Conservation (phyloP, 2,113 vertebrate species). For the Sturnira hondurensis region DNA sequence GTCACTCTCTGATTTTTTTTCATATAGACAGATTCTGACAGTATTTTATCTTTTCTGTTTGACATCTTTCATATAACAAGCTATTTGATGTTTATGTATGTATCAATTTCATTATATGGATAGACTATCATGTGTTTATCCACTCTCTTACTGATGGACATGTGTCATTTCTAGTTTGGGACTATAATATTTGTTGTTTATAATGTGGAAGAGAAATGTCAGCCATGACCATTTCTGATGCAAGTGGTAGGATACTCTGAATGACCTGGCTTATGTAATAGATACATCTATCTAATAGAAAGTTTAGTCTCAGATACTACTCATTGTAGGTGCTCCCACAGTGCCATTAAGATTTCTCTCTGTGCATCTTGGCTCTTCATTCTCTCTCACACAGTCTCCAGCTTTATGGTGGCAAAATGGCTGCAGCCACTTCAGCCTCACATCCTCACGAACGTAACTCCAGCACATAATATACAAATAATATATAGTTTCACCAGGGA, state of each 20-base stretch:
- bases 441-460: neutral
- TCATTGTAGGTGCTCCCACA: neutral
- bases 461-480: neutral
- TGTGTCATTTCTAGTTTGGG: neutral
- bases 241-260: neutral
- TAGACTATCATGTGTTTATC: neutral
- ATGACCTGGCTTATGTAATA: neutral
- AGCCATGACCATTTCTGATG: neutral
- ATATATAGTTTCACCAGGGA: neutral
- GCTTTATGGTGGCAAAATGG: neutral
- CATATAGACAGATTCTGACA: neutral
- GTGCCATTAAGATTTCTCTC: neutral
- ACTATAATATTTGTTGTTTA: neutral
- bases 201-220: neutral
- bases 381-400: neutral
- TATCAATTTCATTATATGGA: neutral
- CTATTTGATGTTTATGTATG: neutral
- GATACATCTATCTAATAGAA: neutral
- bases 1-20: neutral
- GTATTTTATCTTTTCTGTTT: neutral
- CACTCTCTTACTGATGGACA: neutral
- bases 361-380: neutral
- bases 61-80: neutral
- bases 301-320: neutral
- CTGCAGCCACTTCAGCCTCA: neutral